Conservation (phyloP, 2,797 vertebrate species). For the Melanotaenia parkinsoni region DNA sequence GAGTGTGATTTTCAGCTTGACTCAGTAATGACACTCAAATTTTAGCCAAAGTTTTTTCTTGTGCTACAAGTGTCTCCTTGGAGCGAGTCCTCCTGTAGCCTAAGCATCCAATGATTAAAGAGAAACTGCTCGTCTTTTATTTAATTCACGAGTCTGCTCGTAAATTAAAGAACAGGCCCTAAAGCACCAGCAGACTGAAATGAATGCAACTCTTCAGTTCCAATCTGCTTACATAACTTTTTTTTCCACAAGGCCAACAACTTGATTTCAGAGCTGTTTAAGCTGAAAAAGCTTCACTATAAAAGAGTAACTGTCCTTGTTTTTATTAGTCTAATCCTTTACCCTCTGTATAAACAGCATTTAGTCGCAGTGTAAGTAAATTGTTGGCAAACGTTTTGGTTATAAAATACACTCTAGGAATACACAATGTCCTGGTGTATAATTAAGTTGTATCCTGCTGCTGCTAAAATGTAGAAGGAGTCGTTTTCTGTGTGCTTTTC, state of each 20-base stretch:
- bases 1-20: too few relatives aligned
- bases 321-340: slow-evolving; percentile 13
- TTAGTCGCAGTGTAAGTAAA: slow-evolving; percentile 5
- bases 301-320: slow-evolving; percentile 18
- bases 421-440: neutral
- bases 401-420: neutral
- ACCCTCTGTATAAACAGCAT: slow-evolving; percentile 14
- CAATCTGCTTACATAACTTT: too few relatives aligned
- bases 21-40: neutral
- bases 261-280: neutral
- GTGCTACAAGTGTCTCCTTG: neutral
- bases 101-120: too few relatives aligned
- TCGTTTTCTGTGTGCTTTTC: too few relatives aligned
- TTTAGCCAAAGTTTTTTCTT: slow-evolving; percentile 5
- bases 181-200: too few relatives aligned
- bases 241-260: neutral
- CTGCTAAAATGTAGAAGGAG: too few relatives aligned
- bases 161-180: too few relatives aligned
- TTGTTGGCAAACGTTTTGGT: neutral
- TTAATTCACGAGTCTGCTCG: too few relatives aligned
- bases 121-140: too few relatives aligned
- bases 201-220: too few relatives aligned
- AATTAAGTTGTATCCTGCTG: neutral
- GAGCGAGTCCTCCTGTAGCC: too few relatives aligned
- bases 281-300: slow-evolving; percentile 24